These are phyloP conservation scores for Perizoma affinitatum DNA, from an alignment of 2,888 invertebrate species.

Conservation along the genomic window DNA sequence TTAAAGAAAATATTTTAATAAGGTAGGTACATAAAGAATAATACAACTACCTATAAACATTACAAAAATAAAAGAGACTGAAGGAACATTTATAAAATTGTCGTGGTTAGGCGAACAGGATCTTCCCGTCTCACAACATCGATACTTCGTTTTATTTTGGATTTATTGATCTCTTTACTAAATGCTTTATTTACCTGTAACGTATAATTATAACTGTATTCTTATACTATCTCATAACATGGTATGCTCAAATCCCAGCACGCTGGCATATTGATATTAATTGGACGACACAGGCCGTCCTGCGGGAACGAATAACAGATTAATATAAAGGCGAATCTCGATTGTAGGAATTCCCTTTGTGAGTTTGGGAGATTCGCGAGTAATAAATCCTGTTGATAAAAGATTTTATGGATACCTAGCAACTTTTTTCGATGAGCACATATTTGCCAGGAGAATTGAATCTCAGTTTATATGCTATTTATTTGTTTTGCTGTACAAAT, in stretches of 20 bases:
- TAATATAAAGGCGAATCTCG: constrained; percentile 60
- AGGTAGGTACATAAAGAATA: too few relatives aligned
- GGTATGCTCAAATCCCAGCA: constrained; percentile 55
- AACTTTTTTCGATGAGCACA: constrained; percentile 21
- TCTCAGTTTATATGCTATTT: constrained; percentile 18
- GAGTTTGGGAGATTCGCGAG: constrained; percentile 54
- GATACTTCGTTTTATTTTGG: too few relatives aligned
- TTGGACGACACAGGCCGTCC: constrained; percentile 61
- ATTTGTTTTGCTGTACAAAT: constrained; percentile 21
- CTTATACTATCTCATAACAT: constrained; percentile 37
- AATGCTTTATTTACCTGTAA: too few relatives aligned
- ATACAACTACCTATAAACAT: too few relatives aligned
- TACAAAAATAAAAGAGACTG: too few relatives aligned
- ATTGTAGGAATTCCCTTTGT: constrained; percentile 69
- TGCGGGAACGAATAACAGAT: constrained; percentile 62
- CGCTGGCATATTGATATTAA: constrained; percentile 69
- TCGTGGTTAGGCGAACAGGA: too few relatives aligned
- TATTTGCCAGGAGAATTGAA: constrained; percentile 27
- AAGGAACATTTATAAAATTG: too few relatives aligned
- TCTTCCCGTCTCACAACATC: too few relatives aligned
- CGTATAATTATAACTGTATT: constrained; percentile 1
- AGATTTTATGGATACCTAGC: constrained; percentile 22
- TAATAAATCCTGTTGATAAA: constrained; percentile 55
- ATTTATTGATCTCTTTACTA: too few relatives aligned
- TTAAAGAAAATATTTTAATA: too few relatives aligned